Base-by-base conservation (phyloP, 2,797 vertebrate genomes). In the Morelia viridis region DNA sequence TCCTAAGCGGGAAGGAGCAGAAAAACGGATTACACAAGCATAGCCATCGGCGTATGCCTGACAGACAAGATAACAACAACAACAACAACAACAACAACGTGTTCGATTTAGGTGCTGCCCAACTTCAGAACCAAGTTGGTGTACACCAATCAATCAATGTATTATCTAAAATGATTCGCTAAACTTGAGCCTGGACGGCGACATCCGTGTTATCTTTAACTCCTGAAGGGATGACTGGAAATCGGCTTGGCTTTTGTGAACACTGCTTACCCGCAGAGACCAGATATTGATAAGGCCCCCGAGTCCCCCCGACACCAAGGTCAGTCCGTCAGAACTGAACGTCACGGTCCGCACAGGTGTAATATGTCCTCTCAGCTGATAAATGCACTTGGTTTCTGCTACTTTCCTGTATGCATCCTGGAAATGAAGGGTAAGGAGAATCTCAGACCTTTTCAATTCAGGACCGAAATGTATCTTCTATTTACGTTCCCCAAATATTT, bases 271-370 rank as follows among this genome's bases (percentile, higher is more conserved):
- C 98, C 98, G 97, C 91, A 99, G 96, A 83, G 99, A 99, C 99
- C 99, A 99, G 97, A 99, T 98, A 97, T 99, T 99, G 98, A 99
- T 98, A 93, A 99, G 98, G 12, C 99, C 99, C 12, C 99, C 99
- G 5, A 99, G 98, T 76, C 99, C 99, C 92, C 99, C 99, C 41
- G 99, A 99, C 0, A 98, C 98, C 94, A 99, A 95, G 3, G 98
- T 97, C 94, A 99, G 97, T 3, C 99, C 99, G 35, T 99, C 99
- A 1, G 98, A 98, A 95, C 98, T 99, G 96, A 99, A 99, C 1
- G 98, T 98, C 92, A 99, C 97, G 0, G 98, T 99, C 35, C 98
- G 97, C 7, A 99, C 98, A 0, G 99, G 98, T 28, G 99, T 99
- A 95, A 99, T 98, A 93, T 99, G 99, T 88, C 99, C 99, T 85